Conservation (phyloP, 2,113 vertebrate species). For the Saccopteryx bilineata region DNA sequence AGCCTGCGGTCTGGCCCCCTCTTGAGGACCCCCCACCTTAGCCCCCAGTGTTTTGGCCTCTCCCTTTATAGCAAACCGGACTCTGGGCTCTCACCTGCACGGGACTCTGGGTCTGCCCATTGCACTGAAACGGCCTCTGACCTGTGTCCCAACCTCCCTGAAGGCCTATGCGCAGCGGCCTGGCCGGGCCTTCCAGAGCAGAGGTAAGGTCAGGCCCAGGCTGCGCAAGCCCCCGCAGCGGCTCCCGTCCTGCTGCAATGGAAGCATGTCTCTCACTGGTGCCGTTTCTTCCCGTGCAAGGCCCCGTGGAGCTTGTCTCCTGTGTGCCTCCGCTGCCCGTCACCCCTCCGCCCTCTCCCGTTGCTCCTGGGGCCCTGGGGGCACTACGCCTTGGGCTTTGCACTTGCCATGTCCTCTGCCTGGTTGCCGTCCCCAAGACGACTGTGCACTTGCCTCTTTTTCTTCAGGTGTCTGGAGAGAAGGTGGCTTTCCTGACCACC, state of each 20-base stretch:
- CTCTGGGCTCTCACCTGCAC: background rate
- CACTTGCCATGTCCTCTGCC: background rate
- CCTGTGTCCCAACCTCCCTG: background rate
- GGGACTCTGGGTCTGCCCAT: rapidly evolving
- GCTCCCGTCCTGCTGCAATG: background rate
- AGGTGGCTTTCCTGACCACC: background rate
- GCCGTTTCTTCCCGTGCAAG: rapidly evolving
- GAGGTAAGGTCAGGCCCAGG: too few relatives aligned
- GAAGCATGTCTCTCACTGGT: too few relatives aligned
- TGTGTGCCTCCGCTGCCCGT: background rate
- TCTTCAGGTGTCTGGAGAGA: background rate
- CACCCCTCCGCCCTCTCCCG: background rate
- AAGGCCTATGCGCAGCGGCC: background rate
- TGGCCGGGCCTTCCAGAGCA: too few relatives aligned
- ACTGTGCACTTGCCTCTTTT: rapidly evolving
- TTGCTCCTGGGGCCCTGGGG: rapidly evolving
- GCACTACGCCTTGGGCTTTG: rapidly evolving
- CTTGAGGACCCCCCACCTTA: background rate
- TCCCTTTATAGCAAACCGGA: background rate
- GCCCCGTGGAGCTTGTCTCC: background rate
- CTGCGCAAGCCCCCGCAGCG: rapidly evolving
- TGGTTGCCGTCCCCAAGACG: background rate
- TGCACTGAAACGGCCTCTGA: background rate
- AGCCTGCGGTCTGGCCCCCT: rapidly evolving
- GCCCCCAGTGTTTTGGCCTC: background rate